phyloP scores from a whole-genome alignment of 2,797 vertebrate species.

The Enteromius fasciolatus region DNA sequence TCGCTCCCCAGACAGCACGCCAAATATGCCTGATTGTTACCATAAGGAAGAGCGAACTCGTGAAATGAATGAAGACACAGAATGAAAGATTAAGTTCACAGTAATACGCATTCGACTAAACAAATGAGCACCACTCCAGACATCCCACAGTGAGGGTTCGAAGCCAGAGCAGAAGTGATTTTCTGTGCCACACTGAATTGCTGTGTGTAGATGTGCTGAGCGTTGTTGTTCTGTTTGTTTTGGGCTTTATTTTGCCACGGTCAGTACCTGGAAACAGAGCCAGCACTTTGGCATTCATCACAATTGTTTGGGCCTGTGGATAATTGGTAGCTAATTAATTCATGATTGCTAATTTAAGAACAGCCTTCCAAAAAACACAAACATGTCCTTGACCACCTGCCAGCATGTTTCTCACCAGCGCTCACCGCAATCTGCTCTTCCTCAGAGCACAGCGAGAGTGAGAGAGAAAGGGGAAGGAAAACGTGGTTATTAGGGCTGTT shows the following conservation, averaged over 20 bases:
- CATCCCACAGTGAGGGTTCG: too few species aligned
- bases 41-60: too few species aligned
- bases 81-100: not conserved
- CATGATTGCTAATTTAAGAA: constrained; percentile 61
- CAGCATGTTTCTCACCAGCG: constrained; percentile 49
- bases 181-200: not conserved
- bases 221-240: constrained; percentile 41
- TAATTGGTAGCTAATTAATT: constrained; percentile 60
- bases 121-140: not conserved
- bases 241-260: constrained; percentile 23
- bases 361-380: constrained; percentile 50
- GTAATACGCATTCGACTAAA: not conserved
- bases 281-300: constrained; percentile 55
- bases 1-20: too few species aligned
- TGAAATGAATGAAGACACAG: not conserved
- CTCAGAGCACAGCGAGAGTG: constrained; percentile 27
- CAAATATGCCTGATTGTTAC: too few species aligned
- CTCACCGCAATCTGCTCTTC: constrained; percentile 53
- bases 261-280: constrained; percentile 47
- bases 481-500: constrained; percentile 2
- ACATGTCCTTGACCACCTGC: constrained; percentile 61
- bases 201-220: not conserved
- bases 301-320: constrained; percentile 55
- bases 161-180: not conserved
- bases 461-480: constrained; percentile 5